phyloP scores from a whole-genome alignment of 2,113 vertebrate genomes.

The Strigops habroptila region DNA sequence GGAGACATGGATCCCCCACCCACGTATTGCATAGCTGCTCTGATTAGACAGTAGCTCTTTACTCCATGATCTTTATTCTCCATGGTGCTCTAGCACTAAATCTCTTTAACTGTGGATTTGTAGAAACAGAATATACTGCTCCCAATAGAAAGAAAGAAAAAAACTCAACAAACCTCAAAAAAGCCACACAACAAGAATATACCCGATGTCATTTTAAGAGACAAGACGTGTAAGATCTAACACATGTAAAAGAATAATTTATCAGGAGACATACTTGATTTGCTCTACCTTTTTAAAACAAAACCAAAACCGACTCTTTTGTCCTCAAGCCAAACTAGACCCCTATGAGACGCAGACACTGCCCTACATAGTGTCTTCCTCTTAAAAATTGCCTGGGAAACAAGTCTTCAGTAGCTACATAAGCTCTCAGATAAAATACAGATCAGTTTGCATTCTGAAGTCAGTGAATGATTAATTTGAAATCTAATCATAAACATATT shows the following conservation, averaged over 20 bases:
- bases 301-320: background rate
- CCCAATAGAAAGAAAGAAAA: background rate
- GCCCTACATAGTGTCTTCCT: background rate
- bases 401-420: background rate
- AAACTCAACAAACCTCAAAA: background rate
- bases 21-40: background rate
- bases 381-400: background rate
- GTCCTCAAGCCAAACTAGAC: background rate
- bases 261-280: background rate
- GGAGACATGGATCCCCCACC: background rate
- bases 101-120: background rate
- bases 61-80: background rate
- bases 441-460: background rate
- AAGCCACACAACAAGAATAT: background rate
- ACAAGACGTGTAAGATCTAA: background rate
- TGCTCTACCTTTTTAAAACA: background rate
- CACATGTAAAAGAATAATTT: background rate
- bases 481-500: conserved; percentile 26
- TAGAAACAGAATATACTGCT: background rate
- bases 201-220: background rate
- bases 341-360: background rate
- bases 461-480: conserved; percentile 5
- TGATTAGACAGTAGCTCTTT: background rate
- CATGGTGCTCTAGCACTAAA: background rate
- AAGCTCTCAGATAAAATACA: conserved; percentile 8